Evolutionary conservation across 2,113 vertebrate genomes (phyloP).

Genomic region (Sakesphorus luctuosus): DNA sequence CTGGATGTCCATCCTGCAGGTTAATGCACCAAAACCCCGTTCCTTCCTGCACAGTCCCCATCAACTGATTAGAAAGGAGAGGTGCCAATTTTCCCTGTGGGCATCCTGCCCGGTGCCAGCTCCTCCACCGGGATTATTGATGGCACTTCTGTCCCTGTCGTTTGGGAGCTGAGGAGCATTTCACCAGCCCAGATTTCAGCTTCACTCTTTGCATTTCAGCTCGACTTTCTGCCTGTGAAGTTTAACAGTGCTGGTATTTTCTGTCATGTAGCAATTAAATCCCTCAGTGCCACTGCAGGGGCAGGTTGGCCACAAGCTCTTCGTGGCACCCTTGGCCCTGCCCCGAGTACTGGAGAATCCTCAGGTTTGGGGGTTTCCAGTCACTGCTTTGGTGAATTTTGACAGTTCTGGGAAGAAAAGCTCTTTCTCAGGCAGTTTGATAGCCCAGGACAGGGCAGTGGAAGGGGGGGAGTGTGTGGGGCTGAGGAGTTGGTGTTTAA

Average conservation of each 20-base stretch:
- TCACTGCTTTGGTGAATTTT: neutral
- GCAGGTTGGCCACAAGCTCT: neutral
- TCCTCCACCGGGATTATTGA: neutral
- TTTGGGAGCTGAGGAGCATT: neutral
- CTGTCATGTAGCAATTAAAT: neutral
- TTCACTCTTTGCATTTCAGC: neutral
- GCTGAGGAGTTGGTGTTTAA: neutral
- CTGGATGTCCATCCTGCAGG: neutral
- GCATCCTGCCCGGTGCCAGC: neutral
- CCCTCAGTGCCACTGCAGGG: neutral
- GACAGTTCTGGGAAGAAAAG: neutral
- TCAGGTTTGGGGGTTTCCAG: neutral
- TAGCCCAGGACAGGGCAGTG: neutral
- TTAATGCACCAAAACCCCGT: neutral
- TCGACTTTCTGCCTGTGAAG: accelerated
- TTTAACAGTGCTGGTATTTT: neutral
- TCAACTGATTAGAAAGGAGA: neutral
- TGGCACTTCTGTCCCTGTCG: neutral
- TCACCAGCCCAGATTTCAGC: neutral
- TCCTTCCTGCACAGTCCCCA: neutral
- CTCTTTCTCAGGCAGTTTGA: neutral
- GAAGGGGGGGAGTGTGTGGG: neutral
- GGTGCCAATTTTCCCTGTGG: neutral
- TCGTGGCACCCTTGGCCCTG: accelerated
- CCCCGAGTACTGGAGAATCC: accelerated